Conservation (phyloP, 2,113 vertebrate genomes). For the Falco punctatus region DNA sequence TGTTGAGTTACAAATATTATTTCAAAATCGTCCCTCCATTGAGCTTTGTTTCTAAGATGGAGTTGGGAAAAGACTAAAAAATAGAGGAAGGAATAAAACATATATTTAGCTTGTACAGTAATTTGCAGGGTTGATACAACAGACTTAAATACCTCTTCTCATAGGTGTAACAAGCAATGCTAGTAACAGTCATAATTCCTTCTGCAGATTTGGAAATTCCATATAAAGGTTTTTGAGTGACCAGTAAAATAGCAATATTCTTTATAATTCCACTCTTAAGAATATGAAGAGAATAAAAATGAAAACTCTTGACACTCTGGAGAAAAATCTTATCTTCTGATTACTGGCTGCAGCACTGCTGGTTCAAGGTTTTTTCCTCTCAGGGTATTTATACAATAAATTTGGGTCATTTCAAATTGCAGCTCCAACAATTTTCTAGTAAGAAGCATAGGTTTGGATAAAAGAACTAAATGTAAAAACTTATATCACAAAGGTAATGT, state of each 20-base stretch:
- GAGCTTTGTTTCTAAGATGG: neutral
- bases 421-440: neutral
- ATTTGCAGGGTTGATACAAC: neutral
- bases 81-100: neutral
- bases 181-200: neutral
- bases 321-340: conserved; percentile 27
- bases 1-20: neutral
- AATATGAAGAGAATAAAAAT: conserved; percentile 5
- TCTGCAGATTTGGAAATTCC: neutral
- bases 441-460: neutral
- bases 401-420: conserved; percentile 4
- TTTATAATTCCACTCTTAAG: neutral
- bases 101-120: neutral
- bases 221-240: neutral
- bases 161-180: neutral
- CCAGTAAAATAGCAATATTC: neutral
- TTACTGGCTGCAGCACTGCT: neutral
- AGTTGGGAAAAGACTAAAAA: neutral
- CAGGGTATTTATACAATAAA: neutral
- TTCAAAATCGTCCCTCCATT: neutral
- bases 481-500: neutral
- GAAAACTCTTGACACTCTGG: neutral
- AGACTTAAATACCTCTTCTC: neutral
- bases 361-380: conserved; percentile 26
- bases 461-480: neutral